phyloP scores from a whole-genome alignment of 1,140 invertebrate species.

The Leucophenga varia region DNA sequence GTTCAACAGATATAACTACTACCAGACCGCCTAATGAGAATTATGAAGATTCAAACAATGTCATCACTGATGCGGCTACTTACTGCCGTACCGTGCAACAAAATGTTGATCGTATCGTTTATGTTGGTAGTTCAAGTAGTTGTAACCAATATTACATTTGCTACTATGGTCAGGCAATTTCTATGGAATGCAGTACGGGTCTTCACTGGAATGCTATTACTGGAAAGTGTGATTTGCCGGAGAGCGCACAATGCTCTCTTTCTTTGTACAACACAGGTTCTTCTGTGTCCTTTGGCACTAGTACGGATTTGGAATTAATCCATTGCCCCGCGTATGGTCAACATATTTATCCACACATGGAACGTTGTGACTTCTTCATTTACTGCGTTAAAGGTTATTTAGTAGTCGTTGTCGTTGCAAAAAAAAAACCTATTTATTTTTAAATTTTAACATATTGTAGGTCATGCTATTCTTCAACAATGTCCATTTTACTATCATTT shows the following conservation, averaged over 20 bases:
- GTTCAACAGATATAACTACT: constrained; percentile 5
- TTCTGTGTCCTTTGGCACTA: not conserved
- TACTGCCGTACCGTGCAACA: constrained; percentile 31
- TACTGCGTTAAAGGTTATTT: constrained; percentile 51
- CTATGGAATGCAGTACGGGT: constrained; percentile 39
- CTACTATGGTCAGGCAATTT: constrained; percentile 46
- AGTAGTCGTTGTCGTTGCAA: too few relatives aligned
- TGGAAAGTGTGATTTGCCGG: constrained; percentile 43
- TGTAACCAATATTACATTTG: constrained; percentile 46
- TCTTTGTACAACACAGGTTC: constrained; percentile 4
- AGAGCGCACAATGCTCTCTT: constrained; percentile 31
- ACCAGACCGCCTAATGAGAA: not conserved
- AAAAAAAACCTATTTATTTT: too few relatives aligned
- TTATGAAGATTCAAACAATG: constrained; percentile 22
- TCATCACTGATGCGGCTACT: constrained; percentile 28
- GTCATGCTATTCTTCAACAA: constrained; percentile 42
- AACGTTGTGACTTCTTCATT: constrained; percentile 49
- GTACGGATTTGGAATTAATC: constrained; percentile 22
- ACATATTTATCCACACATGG: constrained; percentile 44
- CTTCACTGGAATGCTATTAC: constrained; percentile 47
- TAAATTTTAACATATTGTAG: too few relatives aligned
- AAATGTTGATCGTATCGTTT: constrained; percentile 32
- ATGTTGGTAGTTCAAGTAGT: constrained; percentile 35
- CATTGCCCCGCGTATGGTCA: constrained; percentile 43
- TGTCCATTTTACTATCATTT: constrained; percentile 50